Percentiles rank a stretch among this genome's conserved stretches.
phyloP scores from a whole-genome alignment of 2,888 invertebrate genomes.

The Pocota personata region DNA sequence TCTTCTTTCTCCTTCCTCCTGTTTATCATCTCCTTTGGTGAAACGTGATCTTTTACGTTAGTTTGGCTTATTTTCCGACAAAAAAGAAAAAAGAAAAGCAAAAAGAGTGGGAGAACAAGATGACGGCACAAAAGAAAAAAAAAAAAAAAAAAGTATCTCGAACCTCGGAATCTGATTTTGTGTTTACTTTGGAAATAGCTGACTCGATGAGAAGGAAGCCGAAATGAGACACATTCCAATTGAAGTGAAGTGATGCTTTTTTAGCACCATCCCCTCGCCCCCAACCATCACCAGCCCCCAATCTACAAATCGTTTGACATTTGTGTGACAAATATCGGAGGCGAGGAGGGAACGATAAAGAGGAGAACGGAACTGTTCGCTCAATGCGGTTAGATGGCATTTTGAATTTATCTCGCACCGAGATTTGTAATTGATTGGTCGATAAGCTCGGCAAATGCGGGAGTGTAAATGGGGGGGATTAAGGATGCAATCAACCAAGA shows the following conservation, averaged over 20 bases:
- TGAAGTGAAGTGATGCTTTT: conserved; percentile 44
- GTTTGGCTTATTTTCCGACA: conserved; percentile 28
- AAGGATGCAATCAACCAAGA: conserved; percentile 61
- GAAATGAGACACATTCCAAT: conserved; percentile 61
- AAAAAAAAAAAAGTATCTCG: conserved; percentile 9
- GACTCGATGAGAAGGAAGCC: conserved; percentile 39
- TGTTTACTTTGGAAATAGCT: conserved; percentile 67
- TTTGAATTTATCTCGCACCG: conserved; percentile 50
- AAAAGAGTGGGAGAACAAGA: background rate
- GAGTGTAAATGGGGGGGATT: conserved; percentile 61
- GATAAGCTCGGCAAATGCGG: conserved; percentile 60
- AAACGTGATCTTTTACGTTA: conserved; percentile 56
- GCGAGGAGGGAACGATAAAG: background rate
- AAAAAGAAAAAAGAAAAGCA: background rate
- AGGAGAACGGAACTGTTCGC: background rate
- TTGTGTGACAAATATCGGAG: conserved; percentile 35
- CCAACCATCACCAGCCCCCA: background rate
- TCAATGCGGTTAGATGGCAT: conserved; percentile 36
- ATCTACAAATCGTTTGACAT: conserved; percentile 61
- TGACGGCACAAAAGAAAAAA: background rate
- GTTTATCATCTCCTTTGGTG: conserved; percentile 3
- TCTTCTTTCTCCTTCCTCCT: background rate
- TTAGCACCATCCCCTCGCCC: background rate
- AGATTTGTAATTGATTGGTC: conserved; percentile 68
- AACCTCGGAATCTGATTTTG: conserved; percentile 58